phyloP scores from a whole-genome alignment of 2,797 vertebrate genomes.

The Lepilemur septentrionalis region DNA sequence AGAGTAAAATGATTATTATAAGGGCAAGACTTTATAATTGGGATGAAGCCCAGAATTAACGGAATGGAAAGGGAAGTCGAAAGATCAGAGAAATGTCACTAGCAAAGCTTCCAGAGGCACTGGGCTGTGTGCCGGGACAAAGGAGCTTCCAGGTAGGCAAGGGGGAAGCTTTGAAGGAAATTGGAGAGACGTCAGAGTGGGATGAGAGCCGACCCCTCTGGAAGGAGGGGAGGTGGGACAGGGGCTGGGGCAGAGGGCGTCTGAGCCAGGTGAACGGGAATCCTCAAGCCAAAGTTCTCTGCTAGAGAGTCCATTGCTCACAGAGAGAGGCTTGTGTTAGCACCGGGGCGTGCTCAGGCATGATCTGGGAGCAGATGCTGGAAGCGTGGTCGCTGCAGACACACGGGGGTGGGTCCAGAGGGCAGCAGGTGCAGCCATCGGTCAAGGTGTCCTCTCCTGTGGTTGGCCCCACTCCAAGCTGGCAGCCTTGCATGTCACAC shows the following conservation, averaged over 20 bases:
- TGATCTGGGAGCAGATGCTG: background rate
- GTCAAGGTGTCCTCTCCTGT: background rate
- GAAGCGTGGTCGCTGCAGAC: background rate
- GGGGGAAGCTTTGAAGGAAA: background rate
- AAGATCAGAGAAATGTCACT: background rate
- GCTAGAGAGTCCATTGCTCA: accelerated
- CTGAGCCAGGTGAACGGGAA: background rate
- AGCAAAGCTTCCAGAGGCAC: background rate
- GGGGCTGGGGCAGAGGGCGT: background rate
- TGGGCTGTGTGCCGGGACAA: background rate
- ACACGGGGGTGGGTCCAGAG: accelerated
- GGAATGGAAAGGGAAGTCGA: too few relatives aligned
- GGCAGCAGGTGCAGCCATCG: background rate
- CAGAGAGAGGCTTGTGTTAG: background rate
- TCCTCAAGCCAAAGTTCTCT: background rate
- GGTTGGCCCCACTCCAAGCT: accelerated
- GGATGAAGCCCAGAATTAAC: background rate
- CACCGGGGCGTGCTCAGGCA: accelerated
- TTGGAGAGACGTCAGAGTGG: too few relatives aligned
- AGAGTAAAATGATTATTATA: background rate
- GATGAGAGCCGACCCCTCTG: background rate
- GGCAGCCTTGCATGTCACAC: accelerated
- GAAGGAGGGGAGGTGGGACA: background rate
- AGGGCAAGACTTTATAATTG: background rate
- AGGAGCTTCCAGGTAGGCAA: background rate